Evolutionary conservation across 1,140 invertebrate genomes (phyloP), one percentile per base, ranked within the genome.

Genomic region (Daktulosphaira vitifoliae): DNA sequence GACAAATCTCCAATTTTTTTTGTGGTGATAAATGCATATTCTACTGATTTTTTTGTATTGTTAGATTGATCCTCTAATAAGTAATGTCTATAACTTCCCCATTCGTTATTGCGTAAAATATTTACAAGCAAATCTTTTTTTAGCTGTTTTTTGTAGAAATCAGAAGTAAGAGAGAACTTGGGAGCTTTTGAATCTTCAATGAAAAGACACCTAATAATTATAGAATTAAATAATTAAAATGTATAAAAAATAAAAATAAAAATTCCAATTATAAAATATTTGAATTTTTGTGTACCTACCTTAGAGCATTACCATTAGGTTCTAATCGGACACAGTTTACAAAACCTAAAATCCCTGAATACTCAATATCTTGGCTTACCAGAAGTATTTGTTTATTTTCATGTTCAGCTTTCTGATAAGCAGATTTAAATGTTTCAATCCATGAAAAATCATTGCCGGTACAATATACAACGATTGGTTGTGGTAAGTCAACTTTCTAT

Each of bases 1-100:
- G 86, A 87, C 18, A 98, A 75, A 73, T 97, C 93, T 54, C 92
- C 91, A 68, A 85, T 80, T 5, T 85, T 84, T 2, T 81, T 69
- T 0, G 87, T 82, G 74, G 94, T 90, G 0, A 87, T 83, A 72
- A 82, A 92, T 0, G 84, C 87, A 76, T 96, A 87, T 53, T 79
- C 72, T 1, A 77, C 77, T 26, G 70, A 72, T 11, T 78, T 74
- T 2, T 75, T 75, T 46, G 74, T 67, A 4, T 75, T 49, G n/a
- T 81, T 79, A 16, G 74, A 76, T 51, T 77, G 76, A 25, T 77
- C 73, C 67, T 87, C 83, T 59, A 86, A 72, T 23, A 77, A 77
- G 49, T 91, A 72, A 74, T 95, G 91, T 25, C 88, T 80, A 75
- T 85, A 91, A 25, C 62, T 49, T 15, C 70, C 69, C 70, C 70